Evolutionary conservation across 2,888 invertebrate genomes (phyloP).

Genomic region (Cheilosia variabilis): DNA sequence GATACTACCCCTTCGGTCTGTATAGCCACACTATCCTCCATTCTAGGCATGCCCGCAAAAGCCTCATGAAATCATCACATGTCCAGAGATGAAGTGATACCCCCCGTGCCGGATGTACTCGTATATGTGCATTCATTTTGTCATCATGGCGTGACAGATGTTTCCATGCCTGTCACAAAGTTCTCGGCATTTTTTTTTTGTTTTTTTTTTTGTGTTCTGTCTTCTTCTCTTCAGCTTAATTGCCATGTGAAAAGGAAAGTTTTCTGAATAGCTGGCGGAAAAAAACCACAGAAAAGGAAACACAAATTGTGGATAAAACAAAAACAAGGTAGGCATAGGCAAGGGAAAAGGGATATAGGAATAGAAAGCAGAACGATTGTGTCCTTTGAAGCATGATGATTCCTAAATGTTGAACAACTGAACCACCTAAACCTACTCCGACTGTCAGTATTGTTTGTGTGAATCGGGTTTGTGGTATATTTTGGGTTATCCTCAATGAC

Average conservation of each 20-base stretch:
- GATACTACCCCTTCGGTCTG: too few relatives aligned
- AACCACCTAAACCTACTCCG: background rate
- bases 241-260: constrained; percentile 60
- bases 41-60: constrained; percentile 26
- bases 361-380: background rate
- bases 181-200: constrained; percentile 11
- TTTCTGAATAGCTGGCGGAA: constrained; percentile 45
- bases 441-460: constrained; percentile 1
- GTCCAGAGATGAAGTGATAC: constrained; percentile 55
- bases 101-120: constrained; percentile 27
- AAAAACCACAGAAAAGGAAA: constrained; percentile 51
- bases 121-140: constrained; percentile 57
- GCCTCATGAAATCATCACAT: constrained; percentile 49
- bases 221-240: constrained; percentile 29
- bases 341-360: background rate
- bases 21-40: too few relatives aligned
- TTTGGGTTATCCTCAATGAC: constrained; percentile 20
- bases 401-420: constrained; percentile 26
- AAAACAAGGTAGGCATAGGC: background rate
- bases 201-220: background rate
- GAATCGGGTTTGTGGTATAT: constrained; percentile 47
- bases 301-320: constrained; percentile 45
- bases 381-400: constrained; percentile 45
- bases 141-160: constrained; percentile 58
- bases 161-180: constrained; percentile 54